These are phyloP conservation scores for Nephrotoma flavescens DNA, from an alignment of 2,888 invertebrate genomes.

Conservation along the genomic window DNA sequence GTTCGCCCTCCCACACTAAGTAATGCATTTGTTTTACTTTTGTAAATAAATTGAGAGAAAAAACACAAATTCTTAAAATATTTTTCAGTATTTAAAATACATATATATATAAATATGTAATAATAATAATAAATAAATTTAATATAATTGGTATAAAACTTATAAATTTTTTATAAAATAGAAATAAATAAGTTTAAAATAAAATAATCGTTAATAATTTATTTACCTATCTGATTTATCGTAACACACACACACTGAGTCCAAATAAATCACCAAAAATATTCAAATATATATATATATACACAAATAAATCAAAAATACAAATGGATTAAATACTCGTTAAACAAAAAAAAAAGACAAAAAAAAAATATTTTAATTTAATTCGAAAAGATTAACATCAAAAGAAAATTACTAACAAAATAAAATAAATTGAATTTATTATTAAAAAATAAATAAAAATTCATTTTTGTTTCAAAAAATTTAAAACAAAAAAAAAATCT, in stretches of 20 bases:
- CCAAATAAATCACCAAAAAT: not conserved
- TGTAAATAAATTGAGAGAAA: not conserved
- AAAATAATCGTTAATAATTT: not conserved
- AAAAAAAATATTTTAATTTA: not conserved
- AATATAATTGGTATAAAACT: not conserved
- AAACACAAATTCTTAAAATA: not conserved
- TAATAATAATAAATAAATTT: not conserved
- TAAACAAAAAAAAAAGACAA: not conserved
- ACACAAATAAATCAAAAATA: not conserved
- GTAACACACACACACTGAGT: not conserved
- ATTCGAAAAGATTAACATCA: not conserved
- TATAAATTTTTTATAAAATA: not conserved
- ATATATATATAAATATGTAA: too few relatives aligned
- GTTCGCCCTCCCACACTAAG: not conserved
- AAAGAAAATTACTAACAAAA: not conserved
- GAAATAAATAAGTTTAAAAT: not conserved
- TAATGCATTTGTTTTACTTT: not conserved
- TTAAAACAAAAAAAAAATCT: slow-evolving; percentile 9
- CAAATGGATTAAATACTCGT: not conserved
- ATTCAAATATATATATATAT: not conserved
- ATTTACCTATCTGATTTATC: not conserved
- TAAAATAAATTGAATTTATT: not conserved
- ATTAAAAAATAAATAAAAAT: not conserved
- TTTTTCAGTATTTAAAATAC: not conserved
- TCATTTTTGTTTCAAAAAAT: not conserved